Evolutionary conservation across 2,888 invertebrate species (phyloP).

Genomic region (Lamproptera curius): DNA sequence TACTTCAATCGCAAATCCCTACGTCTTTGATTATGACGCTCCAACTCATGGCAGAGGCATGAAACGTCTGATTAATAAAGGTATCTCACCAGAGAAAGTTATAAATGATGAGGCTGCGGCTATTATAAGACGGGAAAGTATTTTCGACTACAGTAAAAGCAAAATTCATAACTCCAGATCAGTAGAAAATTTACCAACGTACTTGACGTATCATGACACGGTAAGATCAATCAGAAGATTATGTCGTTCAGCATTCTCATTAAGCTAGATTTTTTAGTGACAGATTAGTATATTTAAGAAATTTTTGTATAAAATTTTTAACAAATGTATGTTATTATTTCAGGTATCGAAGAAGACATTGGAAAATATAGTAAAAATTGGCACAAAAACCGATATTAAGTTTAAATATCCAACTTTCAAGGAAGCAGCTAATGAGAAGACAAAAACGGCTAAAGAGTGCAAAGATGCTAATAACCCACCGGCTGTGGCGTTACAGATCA

Average conservation of each 20-base stretch:
- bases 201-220: slow-evolving; percentile 82
- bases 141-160: slow-evolving; percentile 38
- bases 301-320: too few relatives aligned
- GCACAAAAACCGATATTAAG: slow-evolving; percentile 41
- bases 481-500: slow-evolving; percentile 43
- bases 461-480: slow-evolving; percentile 44
- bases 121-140: slow-evolving; percentile 47
- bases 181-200: slow-evolving; percentile 86
- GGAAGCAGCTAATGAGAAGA: slow-evolving; percentile 26
- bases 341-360: slow-evolving; percentile 82
- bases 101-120: slow-evolving; percentile 53
- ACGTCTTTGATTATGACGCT: slow-evolving; percentile 55
- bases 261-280: too few relatives aligned
- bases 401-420: slow-evolving; percentile 47
- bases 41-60: slow-evolving; percentile 53
- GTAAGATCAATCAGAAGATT: slow-evolving; percentile 55
- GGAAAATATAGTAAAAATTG: slow-evolving; percentile 70
- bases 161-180: slow-evolving; percentile 70
- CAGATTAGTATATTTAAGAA: too few relatives aligned
- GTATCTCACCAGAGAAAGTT: slow-evolving; percentile 51
- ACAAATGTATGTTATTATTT: slow-evolving; percentile 29
- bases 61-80: slow-evolving; percentile 51
- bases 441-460: slow-evolving; percentile 21
- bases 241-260: too few relatives aligned
- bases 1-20: slow-evolving; percentile 67